Percentiles rank a stretch among this genome's conserved stretches.
phyloP scores from a whole-genome alignment of 2,888 invertebrate genomes.

The Drosophila suboccidentalis region DNA sequence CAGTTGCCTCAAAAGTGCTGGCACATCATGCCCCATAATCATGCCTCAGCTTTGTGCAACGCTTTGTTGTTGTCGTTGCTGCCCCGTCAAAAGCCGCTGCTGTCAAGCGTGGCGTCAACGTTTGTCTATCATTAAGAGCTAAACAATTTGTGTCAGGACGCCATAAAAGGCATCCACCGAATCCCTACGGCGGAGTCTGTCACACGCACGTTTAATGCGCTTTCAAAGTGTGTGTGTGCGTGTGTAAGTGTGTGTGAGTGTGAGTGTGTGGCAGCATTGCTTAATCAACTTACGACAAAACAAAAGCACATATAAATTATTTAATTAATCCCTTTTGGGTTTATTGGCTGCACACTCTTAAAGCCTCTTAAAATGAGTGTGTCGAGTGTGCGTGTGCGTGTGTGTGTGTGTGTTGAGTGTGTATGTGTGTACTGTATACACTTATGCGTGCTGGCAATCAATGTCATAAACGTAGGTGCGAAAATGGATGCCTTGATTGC shows the following conservation, averaged over 20 bases:
- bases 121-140: constrained; percentile 68
- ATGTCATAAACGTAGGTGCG: constrained; percentile 77
- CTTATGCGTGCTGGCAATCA: constrained; percentile 73
- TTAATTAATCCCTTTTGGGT: constrained; percentile 76
- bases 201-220: constrained; percentile 68
- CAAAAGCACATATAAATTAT: constrained; percentile 79
- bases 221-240: constrained; percentile 43
- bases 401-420: constrained; percentile 14
- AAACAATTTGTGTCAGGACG: constrained; percentile 57
- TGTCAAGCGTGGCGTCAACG: constrained; percentile 53
- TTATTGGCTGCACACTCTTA: constrained; percentile 63
- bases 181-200: constrained; percentile 30
- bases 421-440: constrained; percentile 14
- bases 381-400: neutral
- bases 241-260: constrained; percentile 9
- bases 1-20: constrained; percentile 34
- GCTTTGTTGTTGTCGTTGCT: constrained; percentile 17
- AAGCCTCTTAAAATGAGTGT: neutral
- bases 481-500: constrained; percentile 68
- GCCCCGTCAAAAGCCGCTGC: constrained; percentile 40
- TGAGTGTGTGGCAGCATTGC: constrained; percentile 42
- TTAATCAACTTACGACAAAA: constrained; percentile 76
- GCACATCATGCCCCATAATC: constrained; percentile 15
- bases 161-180: constrained; percentile 48
- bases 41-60: constrained; percentile 15